phyloP scores from a whole-genome alignment of 1,140 invertebrate species.

The Protaetia brevitarsis region DNA sequence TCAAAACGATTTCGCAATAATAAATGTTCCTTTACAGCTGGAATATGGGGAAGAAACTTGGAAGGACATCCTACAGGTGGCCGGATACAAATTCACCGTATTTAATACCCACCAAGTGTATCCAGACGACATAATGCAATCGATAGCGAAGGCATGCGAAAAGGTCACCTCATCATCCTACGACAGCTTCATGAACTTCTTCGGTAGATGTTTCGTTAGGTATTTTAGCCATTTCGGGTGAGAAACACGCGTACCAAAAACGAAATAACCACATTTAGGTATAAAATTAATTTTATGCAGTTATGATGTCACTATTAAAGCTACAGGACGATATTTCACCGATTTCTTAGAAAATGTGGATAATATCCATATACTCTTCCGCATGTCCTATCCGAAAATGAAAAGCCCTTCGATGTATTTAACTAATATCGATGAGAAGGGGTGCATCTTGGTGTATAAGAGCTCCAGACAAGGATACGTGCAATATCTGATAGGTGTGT shows the following conservation, averaged over 20 bases:
- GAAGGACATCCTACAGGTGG: conserved; percentile 66
- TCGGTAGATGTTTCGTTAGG: conserved; percentile 82
- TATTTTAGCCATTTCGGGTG: conserved; percentile 83
- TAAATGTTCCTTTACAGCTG: conserved; percentile 55
- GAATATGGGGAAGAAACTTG: conserved; percentile 83
- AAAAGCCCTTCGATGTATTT: conserved; percentile 88
- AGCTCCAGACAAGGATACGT: conserved; percentile 74
- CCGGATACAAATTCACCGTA: conserved; percentile 67
- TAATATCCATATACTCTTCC: conserved; percentile 85
- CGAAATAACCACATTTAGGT: no score
- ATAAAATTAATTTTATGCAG: no score
- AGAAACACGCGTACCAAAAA: no score
- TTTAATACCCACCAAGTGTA: conserved; percentile 83
- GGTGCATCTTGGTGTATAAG: conserved; percentile 77
- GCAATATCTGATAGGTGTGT: conserved; percentile 75
- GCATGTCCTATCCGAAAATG: conserved; percentile 87
- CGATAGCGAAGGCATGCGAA: conserved; percentile 62
- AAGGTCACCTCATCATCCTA: conserved; percentile 53
- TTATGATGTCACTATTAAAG: conserved; percentile 75
- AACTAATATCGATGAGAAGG: conserved; percentile 71
- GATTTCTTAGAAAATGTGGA: conserved; percentile 88
- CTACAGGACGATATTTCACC: conserved; percentile 82
- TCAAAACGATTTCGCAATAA: neutral
- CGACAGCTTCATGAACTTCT: conserved; percentile 79
- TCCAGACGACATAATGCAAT: conserved; percentile 74